Evolutionary conservation across 2,797 vertebrate genomes (phyloP), one percentile per base, ranked within the genome.

Genomic region (Pangasius larnaudii): DNA sequence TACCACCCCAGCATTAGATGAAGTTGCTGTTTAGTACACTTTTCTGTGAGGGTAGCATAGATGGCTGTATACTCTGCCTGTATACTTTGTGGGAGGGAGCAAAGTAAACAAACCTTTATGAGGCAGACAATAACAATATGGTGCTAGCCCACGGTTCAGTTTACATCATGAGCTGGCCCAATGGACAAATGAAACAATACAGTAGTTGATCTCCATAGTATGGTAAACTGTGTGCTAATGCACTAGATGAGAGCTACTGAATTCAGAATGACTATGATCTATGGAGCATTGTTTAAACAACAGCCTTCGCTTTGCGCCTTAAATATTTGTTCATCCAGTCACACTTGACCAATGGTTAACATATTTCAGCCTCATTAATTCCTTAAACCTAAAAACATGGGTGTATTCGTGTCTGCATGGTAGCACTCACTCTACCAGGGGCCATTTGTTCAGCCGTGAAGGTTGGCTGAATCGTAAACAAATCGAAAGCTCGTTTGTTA

Each of bases 401-500:
- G 49, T 53, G 53, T 13, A 72, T 27, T 39, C 8, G 24, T 46
- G 56, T 83, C 51, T 67, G 33, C 46, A 36, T 33, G 30, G n/a
- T 59, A 65, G 83, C 59, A 78, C 53, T 84, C 16, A 87, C 83
- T 30, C 75, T 39, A 49, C 49, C 56, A 19, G 4, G 42, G 56
- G 84, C 69, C 80, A n/a, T 89, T 90, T 88, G 75, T 85, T 85
- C 84, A 67, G 30, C 65, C 61, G 71, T 86, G 85, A 79, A 88
- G 86, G 81, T 56, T 85, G 85, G 74, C 80, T 87, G 88, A 84
- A 84, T 84, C 33, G 24, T 42, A 79, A 87, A 91, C 84, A 89
- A 89, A 90, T 59, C 67, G 49, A 86, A 65, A 81, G 49, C 82
- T 82, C 9, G 86, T 91, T 89, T 87, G 74, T 88, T 85, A 49